Percentiles rank a stretch among this genome's conserved stretches.
Conservation (phyloP, 2,113 vertebrate species). For the Toxotes chatareus region DNA sequence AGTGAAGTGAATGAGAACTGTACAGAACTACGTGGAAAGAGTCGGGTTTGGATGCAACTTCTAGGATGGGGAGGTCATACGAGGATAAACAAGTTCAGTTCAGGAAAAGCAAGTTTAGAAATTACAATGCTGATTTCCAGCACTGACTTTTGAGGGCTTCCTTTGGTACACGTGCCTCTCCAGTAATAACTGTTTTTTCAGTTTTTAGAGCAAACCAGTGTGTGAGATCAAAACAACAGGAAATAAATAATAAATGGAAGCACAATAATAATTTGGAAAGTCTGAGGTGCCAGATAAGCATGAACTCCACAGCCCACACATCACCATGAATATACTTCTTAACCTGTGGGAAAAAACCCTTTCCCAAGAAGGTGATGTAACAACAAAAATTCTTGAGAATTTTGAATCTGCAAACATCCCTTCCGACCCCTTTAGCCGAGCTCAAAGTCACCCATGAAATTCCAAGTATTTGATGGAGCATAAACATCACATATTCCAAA, state of each 20-base stretch:
- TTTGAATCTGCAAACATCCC: constrained; percentile 45
- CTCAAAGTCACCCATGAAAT: constrained; percentile 48
- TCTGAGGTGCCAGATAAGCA: constrained; percentile 15
- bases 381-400: constrained; percentile 37
- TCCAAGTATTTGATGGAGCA: constrained; percentile 58
- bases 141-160: neutral
- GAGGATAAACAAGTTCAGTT: constrained; percentile 48
- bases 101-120: constrained; percentile 42
- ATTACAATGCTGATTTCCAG: constrained; percentile 43
- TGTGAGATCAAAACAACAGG: neutral
- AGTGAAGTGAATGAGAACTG: constrained; percentile 44
- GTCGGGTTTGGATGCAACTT: constrained; percentile 55
- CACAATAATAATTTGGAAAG: neutral
- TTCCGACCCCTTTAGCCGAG: neutral
- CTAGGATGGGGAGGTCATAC: constrained; percentile 39
- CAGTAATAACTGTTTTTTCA: neutral
- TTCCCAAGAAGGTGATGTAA: constrained; percentile 52
- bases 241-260: neutral
- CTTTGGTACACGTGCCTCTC: neutral
- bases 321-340: neutral
- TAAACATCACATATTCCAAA: constrained; percentile 41
- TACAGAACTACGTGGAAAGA: constrained; percentile 44
- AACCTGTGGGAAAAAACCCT: constrained; percentile 41
- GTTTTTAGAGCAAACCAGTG: neutral
- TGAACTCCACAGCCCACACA: constrained; percentile 1